Evolutionary conservation across 2,797 vertebrate species (phyloP).

Genomic region (Eremophila alpestris): DNA sequence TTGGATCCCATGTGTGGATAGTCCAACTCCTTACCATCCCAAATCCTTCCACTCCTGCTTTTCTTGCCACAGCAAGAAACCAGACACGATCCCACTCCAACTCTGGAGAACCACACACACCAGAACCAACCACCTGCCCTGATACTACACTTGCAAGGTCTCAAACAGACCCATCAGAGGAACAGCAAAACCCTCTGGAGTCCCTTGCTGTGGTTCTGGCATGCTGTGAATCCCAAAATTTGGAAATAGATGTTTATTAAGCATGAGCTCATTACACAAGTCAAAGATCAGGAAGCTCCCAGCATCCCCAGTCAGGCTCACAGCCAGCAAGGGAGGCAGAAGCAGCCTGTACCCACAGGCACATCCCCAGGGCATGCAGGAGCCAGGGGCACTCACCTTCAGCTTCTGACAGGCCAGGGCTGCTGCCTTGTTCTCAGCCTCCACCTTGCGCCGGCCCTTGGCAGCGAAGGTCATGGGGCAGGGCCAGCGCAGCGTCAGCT

Average conservation of each 20-base stretch:
- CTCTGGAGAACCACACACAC: too few species aligned
- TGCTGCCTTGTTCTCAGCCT: conserved; percentile 86
- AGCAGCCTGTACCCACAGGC: neutral
- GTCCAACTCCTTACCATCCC: neutral
- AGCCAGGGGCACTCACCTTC: conserved; percentile 78
- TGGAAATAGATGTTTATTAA: fast-evolving
- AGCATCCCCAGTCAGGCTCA: neutral
- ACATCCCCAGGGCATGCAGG: fast-evolving
- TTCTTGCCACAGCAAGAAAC: neutral
- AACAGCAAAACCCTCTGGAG: neutral
- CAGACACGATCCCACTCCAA: fast-evolving
- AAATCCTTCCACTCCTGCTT: neutral
- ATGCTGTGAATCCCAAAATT: neutral
- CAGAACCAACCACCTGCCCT: neutral
- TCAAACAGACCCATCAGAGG: neutral
- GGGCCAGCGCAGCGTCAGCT: conserved; percentile 88
- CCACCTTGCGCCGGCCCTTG: conserved; percentile 78
- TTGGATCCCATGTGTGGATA: fast-evolving
- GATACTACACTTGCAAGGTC: neutral
- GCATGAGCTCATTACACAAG: neutral
- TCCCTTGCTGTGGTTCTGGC: neutral
- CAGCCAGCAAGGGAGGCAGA: fast-evolving
- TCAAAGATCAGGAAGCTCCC: neutral
- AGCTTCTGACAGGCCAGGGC: conserved; percentile 91
- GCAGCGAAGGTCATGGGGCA: conserved; percentile 88